Base-by-base conservation (phyloP, 2,797 vertebrate genomes). In the Coreius guichenoti region DNA sequence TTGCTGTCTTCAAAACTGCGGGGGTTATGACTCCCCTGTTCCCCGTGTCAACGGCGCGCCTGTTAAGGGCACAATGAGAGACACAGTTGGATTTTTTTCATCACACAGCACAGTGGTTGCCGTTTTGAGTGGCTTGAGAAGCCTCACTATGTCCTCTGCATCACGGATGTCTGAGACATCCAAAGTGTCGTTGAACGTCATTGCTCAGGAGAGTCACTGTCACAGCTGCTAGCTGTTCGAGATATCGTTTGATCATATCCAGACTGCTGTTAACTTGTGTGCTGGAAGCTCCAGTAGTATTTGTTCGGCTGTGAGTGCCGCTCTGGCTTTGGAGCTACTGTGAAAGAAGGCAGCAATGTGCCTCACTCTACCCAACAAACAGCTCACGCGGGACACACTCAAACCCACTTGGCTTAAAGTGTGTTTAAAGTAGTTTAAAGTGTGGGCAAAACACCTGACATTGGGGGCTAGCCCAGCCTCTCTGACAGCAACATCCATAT, bases 361-460 rank as follows among this genome's bases (percentile, higher is more conserved):
- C 36, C 86, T 76, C 9, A 77, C 61, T 75, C 45, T 72, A 16
- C 80, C 83, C 43, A 87, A 36, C 31, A 87, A 75, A 45, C 75
- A 19, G 36, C 58, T 80, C 14, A 87, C 14, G 19, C 23, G 21
- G 9, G 67, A n/a, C 1, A 87, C 56, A 70, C n/a, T 67, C 45
- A 72, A n/a, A 21, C 70, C 86, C 3, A 47, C 58, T 45, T 87
- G 39, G 17, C 80, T 29, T 9, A 82, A 72, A 33, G 33, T 36
- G 33, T 36, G 4, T 36, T 36, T 36, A 36, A 36, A 36, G 33
- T 36, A 36, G 72, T 89, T 82, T 7, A 84, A 12, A 33, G 63
- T 84, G 51, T 89, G 81, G 8, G 83, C 80, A 76, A 82, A 87
- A 82, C 79, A 89, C 68, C 39, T 84, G 19, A 87, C 65, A 5